These are phyloP conservation scores for Eciton burchellii DNA, from an alignment of 1,140 invertebrate genomes.

Conservation along the genomic window DNA sequence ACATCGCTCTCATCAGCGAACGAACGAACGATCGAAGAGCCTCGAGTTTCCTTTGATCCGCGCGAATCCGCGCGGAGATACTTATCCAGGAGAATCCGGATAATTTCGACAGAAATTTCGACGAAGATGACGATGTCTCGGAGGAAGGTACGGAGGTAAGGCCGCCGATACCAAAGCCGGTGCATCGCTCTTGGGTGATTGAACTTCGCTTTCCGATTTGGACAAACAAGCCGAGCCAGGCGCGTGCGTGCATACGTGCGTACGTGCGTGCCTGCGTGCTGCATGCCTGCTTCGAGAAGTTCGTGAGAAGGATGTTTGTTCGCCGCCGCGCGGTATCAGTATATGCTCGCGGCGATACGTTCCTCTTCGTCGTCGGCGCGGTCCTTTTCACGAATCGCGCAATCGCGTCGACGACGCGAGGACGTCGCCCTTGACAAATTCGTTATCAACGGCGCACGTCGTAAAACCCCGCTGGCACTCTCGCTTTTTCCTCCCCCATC, in stretches of 20 bases:
- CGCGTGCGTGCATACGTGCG: not conserved
- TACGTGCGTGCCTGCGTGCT: not conserved
- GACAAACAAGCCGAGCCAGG: conserved; percentile 8
- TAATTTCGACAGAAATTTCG: conserved; percentile 10
- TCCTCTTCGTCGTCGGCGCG: not conserved
- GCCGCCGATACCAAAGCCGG: not conserved
- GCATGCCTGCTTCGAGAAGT: conserved; percentile 28
- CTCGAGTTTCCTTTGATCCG: not conserved
- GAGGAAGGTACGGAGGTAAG: not conserved
- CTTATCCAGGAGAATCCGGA: not conserved
- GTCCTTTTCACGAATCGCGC: not conserved
- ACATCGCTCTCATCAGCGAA: not conserved
- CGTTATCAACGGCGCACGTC: conserved; percentile 48
- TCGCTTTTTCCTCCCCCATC: conserved; percentile 76
- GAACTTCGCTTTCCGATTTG: conserved; percentile 40
- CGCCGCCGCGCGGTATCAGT: conserved; percentile 13
- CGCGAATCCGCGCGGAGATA: not conserved
- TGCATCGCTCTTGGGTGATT: conserved; percentile 36
- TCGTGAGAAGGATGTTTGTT: conserved; percentile 13
- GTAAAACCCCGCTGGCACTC: conserved; percentile 69
- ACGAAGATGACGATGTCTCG: not conserved
- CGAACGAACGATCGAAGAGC: not conserved
- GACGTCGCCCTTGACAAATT: conserved; percentile 43
- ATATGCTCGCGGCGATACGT: not conserved
- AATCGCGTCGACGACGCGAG: not conserved